Conservation (phyloP, 2,113 vertebrate species). For the Pipra filicauda region DNA sequence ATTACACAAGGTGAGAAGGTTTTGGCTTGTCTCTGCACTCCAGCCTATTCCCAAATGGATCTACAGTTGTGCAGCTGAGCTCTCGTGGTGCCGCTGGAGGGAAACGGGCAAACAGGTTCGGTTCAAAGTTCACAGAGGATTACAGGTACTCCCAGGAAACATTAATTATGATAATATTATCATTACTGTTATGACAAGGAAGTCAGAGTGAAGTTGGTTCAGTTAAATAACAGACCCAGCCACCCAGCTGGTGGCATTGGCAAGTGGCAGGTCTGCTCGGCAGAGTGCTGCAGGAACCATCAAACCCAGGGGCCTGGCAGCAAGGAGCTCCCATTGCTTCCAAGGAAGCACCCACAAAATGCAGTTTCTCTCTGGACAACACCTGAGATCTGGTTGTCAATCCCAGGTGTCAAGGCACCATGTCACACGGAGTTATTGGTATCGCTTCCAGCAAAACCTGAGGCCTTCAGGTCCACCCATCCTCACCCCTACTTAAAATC, state of each 20-base stretch:
- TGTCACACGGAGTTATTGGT: rapidly evolving
- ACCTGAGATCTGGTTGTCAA: too few species aligned
- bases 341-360: neutral
- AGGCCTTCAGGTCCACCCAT: neutral
- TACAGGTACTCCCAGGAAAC: neutral
- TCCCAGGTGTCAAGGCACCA: neutral
- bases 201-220: neutral
- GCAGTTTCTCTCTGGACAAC: neutral
- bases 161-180: neutral
- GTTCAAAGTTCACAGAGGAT: neutral
- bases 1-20: neutral
- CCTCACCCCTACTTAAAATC: neutral
- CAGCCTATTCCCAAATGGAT: neutral
- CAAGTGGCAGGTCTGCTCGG: neutral
- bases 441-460: neutral
- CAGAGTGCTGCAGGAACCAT: neutral
- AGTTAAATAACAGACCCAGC: neutral
- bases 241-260: neutral
- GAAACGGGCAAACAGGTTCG: neutral
- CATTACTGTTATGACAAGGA: neutral
- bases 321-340: neutral
- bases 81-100: neutral
- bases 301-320: neutral
- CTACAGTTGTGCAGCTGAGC: neutral
- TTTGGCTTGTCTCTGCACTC: neutral